phyloP scores from a whole-genome alignment of 2,113 vertebrate species.

The Esox niger region DNA sequence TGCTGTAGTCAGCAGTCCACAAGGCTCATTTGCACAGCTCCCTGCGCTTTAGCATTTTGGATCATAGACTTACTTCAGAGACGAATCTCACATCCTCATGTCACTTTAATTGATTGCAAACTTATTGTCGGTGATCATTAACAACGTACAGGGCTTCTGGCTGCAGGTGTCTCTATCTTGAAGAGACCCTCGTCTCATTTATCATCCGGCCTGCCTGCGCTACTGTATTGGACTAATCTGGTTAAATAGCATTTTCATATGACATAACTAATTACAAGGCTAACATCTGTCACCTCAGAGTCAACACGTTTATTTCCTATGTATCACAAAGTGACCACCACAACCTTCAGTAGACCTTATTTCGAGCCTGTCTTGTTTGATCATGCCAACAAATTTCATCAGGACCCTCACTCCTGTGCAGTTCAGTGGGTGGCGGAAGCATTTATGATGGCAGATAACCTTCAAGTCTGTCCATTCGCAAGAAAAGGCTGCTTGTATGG shows the following conservation, averaged over 20 bases:
- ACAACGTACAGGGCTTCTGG: conserved; percentile 47
- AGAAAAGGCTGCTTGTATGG: neutral
- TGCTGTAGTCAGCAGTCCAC: conserved; percentile 55
- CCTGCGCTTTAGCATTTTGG: conserved; percentile 22
- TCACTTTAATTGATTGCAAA: conserved; percentile 61
- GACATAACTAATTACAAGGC: conserved; percentile 1
- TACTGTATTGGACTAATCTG: conserved; percentile 34
- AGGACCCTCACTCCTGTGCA: conserved; percentile 18
- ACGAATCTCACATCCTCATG: conserved; percentile 51
- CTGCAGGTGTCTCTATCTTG: conserved; percentile 39
- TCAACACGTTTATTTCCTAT: neutral
- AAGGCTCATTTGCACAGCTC: conserved; percentile 50
- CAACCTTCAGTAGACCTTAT: conserved; percentile 9
- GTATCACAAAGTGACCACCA: neutral
- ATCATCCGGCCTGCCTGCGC: conserved; percentile 29
- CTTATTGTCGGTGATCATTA: conserved; percentile 60
- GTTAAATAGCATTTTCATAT: conserved; percentile 9
- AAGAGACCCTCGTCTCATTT: conserved; percentile 40
- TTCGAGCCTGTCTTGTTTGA: conserved; percentile 24
- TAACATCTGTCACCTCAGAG: neutral
- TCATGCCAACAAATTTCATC: conserved; percentile 36
- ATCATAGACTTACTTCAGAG: conserved; percentile 34
- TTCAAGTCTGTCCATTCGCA: neutral
- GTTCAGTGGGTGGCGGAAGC: conserved; percentile 15
- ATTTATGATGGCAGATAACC: neutral